These are phyloP conservation scores for Caenorhabditis sp. DNA, from an alignment of 2,888 invertebrate genomes.

Conservation along the genomic window DNA sequence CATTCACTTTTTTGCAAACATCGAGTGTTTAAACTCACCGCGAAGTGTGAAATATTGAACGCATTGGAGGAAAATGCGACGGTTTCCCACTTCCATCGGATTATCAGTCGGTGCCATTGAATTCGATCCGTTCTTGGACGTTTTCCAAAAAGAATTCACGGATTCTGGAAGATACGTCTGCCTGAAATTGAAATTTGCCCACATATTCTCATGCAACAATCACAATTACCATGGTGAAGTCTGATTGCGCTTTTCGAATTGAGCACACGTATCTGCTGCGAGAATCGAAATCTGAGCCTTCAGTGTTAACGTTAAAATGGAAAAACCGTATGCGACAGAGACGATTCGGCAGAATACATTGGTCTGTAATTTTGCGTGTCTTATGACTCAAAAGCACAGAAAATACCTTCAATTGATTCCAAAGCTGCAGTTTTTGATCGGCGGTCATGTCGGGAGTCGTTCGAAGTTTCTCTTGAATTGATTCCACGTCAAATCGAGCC, in stretches of 20 bases:
- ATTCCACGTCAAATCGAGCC: constrained; percentile 64
- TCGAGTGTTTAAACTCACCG: constrained; percentile 62
- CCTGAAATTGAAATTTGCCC: constrained; percentile 17
- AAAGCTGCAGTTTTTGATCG: constrained; percentile 61
- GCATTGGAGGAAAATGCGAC: constrained; percentile 69
- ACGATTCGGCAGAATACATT: constrained; percentile 61
- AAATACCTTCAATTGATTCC: constrained; percentile 66
- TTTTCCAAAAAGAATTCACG: constrained; percentile 11
- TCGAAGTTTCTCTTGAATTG: constrained; percentile 55
- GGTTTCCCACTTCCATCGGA: constrained; percentile 55
- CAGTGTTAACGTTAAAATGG: constrained; percentile 66
- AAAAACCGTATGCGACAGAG: constrained; percentile 63
- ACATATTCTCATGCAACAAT: neutral
- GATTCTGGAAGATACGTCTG: constrained; percentile 38
- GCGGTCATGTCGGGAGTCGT: constrained; percentile 38
- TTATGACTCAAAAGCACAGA: neutral
- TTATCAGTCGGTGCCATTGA: constrained; percentile 2
- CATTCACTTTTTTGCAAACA: too few species aligned
- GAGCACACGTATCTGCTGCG: constrained; percentile 67
- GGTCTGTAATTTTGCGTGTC: constrained; percentile 28
- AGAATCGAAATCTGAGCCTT: constrained; percentile 73
- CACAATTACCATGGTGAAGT: constrained; percentile 5
- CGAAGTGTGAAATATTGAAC: constrained; percentile 68
- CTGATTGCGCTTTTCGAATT: constrained; percentile 52
- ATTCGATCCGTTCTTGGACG: neutral